Base-by-base conservation (phyloP, 1,140 invertebrate genomes). In the Diprion similis region DNA sequence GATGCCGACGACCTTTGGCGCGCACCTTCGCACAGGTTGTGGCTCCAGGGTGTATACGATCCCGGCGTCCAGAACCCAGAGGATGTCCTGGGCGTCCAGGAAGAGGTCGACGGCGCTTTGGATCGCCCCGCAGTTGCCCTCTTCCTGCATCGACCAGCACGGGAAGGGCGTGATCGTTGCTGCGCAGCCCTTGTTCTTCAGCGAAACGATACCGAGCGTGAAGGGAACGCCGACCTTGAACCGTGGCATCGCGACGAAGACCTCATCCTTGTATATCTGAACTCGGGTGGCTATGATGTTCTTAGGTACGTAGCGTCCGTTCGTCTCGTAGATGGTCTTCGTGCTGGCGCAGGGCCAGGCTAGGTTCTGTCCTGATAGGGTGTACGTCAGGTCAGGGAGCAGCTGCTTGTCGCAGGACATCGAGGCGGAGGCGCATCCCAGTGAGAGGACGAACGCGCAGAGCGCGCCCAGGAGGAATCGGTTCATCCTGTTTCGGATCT, bases 31-130 rank as follows among this genome's bases (percentile, higher is more conserved):
- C 1, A 91, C 87, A 0, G 92, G 92, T 48, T 90, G 87, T 4
- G 51, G 9, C 71, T 91, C 89, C 66, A 93, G 78, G 1, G 91
- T 92, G 75, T 94, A 92, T 1, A 92, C 89, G 48, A 93, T 87
- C 51, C 93, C 93, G 64, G 89, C 89, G 78, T 94, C 93, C 67
- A 94, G 84, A 2, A 91, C 88, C 93, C 93, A 94, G 1, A 94
- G 81, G n/a, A 91, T 89, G 74, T 91, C 90, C 80, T 91, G 82
- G 15, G 82, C 78, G 81, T 92, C 92, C 24, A 92, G 75, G 51
- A 84, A 86, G 6, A 92, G 80, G 79, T 93, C 92, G 4, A 92
- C 89, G 10, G 87, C 92, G 10, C 88, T 91, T 74, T 92, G 91
- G 2, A 93, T 77, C 0, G 90, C 90, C 48, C 91, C 82, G 74